Evolutionary conservation across 2,797 vertebrate genomes (phyloP).

Genomic region (Coluber constrictor): DNA sequence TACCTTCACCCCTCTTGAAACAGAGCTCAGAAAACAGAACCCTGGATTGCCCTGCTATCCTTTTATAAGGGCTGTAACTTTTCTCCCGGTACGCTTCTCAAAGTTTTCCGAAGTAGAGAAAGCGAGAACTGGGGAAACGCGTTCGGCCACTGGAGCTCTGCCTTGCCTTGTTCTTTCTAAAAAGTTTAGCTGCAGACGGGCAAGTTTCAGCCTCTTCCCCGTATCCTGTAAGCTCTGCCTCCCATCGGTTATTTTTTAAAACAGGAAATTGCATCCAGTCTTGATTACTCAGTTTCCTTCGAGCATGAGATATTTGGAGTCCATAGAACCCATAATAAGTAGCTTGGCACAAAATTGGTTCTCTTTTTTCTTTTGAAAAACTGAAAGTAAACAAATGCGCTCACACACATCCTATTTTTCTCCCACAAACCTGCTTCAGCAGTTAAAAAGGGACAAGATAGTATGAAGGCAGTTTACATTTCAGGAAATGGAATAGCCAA

Average conservation of each 20-base stretch:
- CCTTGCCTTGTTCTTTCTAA: background rate
- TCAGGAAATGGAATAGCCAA: background rate
- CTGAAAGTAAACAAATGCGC: conserved; percentile 19
- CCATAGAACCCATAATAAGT: conserved; percentile 71
- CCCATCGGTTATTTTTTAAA: conserved; percentile 55
- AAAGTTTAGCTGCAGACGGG: background rate
- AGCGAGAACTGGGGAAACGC: background rate
- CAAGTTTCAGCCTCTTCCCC: conserved; percentile 23
- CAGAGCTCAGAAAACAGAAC: background rate
- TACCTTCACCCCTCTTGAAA: background rate
- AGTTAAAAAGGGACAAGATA: background rate
- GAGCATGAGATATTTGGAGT: conserved; percentile 72
- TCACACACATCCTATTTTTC: background rate
- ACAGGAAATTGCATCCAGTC: conserved; percentile 78
- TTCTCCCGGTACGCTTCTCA: background rate
- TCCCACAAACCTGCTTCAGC: background rate
- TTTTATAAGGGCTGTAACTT: background rate
- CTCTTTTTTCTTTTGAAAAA: background rate
- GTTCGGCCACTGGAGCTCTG: background rate
- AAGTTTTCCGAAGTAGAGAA: conserved; percentile 13
- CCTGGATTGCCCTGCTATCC: background rate
- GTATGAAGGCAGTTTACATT: background rate
- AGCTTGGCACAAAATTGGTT: background rate
- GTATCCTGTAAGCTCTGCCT: conserved; percentile 44
- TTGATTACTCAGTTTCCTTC: conserved; percentile 76